Conservation (phyloP, 1,140 invertebrate species). For the Nixonia krombeini region DNA sequence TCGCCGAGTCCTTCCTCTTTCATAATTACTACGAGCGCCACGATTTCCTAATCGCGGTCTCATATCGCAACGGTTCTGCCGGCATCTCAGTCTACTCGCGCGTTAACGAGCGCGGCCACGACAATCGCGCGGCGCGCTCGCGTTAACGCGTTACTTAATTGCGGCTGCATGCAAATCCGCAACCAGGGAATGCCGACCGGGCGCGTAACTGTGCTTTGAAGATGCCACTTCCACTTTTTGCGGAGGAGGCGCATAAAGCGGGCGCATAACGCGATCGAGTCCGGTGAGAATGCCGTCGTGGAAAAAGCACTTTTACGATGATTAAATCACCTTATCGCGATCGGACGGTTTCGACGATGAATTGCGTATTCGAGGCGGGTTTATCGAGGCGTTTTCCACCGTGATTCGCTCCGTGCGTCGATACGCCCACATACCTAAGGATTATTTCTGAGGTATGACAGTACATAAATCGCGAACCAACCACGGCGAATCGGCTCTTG, state of each 20-base stretch:
- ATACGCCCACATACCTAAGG: too few relatives aligned
- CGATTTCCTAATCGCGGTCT: conserved; percentile 20
- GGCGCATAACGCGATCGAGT: background rate
- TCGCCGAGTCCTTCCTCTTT: background rate
- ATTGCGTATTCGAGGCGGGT: too few relatives aligned
- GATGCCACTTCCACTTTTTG: background rate
- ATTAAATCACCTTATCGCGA: too few relatives aligned
- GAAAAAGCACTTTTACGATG: too few relatives aligned
- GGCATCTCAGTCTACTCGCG: conserved; percentile 18
- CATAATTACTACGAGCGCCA: conserved; percentile 33
- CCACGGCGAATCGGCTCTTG: too few relatives aligned
- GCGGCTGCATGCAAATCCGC: conserved; percentile 60
- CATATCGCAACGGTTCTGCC: conserved; percentile 29
- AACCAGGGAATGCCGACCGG: conserved; percentile 43
- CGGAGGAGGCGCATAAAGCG: too few relatives aligned
- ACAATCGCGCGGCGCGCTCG: conserved; percentile 25
- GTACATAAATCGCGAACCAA: too few relatives aligned
- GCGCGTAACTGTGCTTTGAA: conserved; percentile 50
- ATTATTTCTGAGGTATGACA: too few relatives aligned
- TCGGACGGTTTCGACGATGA: too few relatives aligned
- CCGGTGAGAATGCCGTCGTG: too few relatives aligned
- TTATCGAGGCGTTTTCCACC: too few relatives aligned
- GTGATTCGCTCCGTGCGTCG: too few relatives aligned
- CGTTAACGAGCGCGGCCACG: conserved; percentile 4
- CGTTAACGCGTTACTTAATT: conserved; percentile 62